phyloP scores from a whole-genome alignment of 2,113 vertebrate species.

The Poecilia latipinna region DNA sequence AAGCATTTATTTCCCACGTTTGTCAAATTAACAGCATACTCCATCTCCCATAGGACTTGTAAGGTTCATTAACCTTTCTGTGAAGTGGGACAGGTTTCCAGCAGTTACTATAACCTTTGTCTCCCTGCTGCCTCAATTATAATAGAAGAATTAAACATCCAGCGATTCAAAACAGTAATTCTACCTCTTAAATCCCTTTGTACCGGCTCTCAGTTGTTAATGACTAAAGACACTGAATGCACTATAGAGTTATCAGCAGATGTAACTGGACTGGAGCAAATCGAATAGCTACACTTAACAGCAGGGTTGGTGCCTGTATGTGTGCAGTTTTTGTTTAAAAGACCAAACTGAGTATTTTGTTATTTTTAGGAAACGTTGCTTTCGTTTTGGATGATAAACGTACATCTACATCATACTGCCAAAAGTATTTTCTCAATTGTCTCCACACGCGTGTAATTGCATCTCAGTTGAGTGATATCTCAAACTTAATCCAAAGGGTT shows the following conservation, averaged over 20 bases:
- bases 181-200: constrained; percentile 83
- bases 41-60: constrained; percentile 86
- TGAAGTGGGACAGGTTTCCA: constrained; percentile 85
- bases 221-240: constrained; percentile 80
- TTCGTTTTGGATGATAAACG: constrained; percentile 23
- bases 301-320: constrained; percentile 28
- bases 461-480: not conserved
- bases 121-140: constrained; percentile 84
- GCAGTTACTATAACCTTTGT: constrained; percentile 85
- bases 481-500: not conserved
- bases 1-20: constrained; percentile 89
- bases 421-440: not conserved
- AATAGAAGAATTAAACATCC: constrained; percentile 87
- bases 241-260: constrained; percentile 70
- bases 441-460: not conserved
- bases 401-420: constrained; percentile 2
- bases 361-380: constrained; percentile 20
- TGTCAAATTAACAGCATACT: constrained; percentile 88
- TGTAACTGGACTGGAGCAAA: constrained; percentile 65
- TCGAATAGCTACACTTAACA: constrained; percentile 64
- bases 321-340: constrained; percentile 38
- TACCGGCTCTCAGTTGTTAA: constrained; percentile 79
- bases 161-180: constrained; percentile 81
- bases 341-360: constrained; percentile 33
- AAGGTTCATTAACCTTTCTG: constrained; percentile 85